Percentiles rank a stretch among this genome's conserved stretches.
Conservation (phyloP, 1,140 invertebrate genomes). For the Ganaspis sp. region DNA sequence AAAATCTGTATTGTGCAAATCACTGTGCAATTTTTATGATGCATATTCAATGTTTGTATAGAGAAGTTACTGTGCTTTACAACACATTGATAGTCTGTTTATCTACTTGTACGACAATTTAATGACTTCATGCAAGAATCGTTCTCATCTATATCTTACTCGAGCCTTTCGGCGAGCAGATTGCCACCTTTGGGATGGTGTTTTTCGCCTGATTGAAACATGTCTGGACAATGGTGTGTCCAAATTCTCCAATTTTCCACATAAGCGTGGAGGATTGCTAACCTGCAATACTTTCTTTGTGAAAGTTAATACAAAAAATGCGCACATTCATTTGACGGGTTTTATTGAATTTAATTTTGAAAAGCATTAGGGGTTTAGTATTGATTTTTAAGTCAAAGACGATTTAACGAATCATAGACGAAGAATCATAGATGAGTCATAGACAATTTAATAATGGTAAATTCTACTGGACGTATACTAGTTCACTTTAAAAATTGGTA, state of each 20-base stretch:
- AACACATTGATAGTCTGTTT: background rate
- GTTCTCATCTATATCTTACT: slow-evolving; percentile 65
- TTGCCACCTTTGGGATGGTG: slow-evolving; percentile 74
- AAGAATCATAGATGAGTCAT: no score
- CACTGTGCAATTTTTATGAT: no score
- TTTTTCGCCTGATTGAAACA: slow-evolving; percentile 71
- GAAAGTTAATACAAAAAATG: slow-evolving; percentile 49
- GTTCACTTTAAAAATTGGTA: no score
- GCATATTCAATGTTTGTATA: background rate
- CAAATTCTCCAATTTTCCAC: slow-evolving; percentile 69
- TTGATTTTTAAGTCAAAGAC: no score
- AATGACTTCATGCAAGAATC: background rate
- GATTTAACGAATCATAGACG: no score
- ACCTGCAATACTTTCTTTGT: slow-evolving; percentile 66
- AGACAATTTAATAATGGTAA: no score
- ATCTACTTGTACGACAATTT: background rate
- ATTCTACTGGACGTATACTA: no score
- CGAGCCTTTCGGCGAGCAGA: slow-evolving; percentile 73
- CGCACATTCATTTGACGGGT: background rate
- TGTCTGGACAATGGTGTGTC: slow-evolving; percentile 71
- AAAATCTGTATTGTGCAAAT: no score
- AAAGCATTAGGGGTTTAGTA: no score
- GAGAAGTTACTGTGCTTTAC: background rate
- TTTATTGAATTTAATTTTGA: no score
- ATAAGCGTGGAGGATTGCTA: slow-evolving; percentile 66